Evolutionary conservation across 2,113 vertebrate genomes (phyloP).

Genomic region (Podocnemis expansa): DNA sequence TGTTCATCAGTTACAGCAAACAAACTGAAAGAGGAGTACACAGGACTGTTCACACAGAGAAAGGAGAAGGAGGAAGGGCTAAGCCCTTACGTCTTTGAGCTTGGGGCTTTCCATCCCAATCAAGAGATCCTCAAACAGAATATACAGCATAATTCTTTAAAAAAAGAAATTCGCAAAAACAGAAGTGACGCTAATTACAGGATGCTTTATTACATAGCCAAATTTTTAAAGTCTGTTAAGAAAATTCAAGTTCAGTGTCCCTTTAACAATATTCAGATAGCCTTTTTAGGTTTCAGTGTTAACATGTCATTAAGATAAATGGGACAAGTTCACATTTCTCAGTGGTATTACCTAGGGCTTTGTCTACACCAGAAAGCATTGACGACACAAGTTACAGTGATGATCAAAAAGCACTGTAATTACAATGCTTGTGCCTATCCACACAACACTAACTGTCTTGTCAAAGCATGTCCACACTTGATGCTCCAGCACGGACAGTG

Average conservation of each 20-base stretch:
- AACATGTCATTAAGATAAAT: background rate
- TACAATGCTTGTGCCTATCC: too few species aligned
- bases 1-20: background rate
- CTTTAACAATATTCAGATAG: too few species aligned
- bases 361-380: too few species aligned
- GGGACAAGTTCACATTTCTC: background rate
- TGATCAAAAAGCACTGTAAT: too few species aligned
- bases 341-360: background rate
- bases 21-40: background rate
- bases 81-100: background rate
- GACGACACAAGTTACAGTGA: too few species aligned
- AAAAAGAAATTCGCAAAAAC: background rate
- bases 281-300: background rate
- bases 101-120: background rate
- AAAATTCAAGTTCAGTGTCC: background rate
- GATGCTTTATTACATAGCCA: background rate
- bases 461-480: too few species aligned
- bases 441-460: too few species aligned
- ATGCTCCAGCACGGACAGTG: too few species aligned
- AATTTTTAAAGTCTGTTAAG: background rate
- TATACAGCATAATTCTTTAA: too few species aligned
- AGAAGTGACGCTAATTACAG: background rate
- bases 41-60: background rate
- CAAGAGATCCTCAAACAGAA: background rate
- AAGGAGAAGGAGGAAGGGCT: background rate